Conservation (phyloP, 2,797 vertebrate species). For the Pseudochromis fuscus region DNA sequence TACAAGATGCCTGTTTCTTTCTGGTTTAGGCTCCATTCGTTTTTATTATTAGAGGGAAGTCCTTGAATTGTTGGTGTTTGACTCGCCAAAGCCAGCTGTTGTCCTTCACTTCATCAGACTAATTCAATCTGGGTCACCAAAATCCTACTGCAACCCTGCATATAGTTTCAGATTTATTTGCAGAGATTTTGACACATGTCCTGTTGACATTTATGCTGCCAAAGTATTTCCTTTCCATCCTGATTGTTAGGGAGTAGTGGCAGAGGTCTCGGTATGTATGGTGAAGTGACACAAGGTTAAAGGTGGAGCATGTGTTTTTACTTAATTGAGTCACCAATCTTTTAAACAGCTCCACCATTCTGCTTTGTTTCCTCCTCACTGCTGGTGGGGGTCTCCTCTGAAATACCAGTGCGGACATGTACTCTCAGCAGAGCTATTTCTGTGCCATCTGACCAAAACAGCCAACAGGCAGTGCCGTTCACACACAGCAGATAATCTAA, state of each 20-base stretch:
- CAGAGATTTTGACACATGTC: neutral
- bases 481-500: constrained; percentile 13
- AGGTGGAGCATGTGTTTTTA: neutral
- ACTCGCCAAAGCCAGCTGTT: neutral
- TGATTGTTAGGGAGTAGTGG: neutral
- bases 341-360: neutral
- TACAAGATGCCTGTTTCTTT: too few species aligned
- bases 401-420: constrained; percentile 24
- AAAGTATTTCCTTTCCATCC: neutral
- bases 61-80: neutral
- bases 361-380: neutral
- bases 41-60: neutral
- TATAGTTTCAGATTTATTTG: neutral
- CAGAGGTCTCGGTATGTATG: neutral
- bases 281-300: neutral
- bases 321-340: neutral
- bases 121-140: neutral
- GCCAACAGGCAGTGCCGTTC: constrained; percentile 9
- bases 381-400: constrained; percentile 16
- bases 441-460: constrained; percentile 25
- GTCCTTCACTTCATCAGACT: neutral
- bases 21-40: too few species aligned
- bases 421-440: constrained; percentile 38
- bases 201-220: neutral
- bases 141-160: neutral